Evolutionary conservation across 2,113 vertebrate species (phyloP).

Genomic region (Ailurus styani): DNA sequence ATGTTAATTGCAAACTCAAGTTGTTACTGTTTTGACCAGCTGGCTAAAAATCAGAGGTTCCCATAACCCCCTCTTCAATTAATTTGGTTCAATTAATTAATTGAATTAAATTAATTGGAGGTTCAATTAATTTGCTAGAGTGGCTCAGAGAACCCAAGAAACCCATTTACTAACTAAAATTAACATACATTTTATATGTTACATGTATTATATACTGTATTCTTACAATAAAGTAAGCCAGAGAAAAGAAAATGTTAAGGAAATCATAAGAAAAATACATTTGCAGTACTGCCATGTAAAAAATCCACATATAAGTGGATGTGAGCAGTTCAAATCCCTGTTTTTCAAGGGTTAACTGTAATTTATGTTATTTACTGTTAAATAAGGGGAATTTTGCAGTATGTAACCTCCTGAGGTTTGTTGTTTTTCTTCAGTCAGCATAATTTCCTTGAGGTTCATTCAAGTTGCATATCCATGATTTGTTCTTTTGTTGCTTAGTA

Average conservation of each 20-base stretch:
- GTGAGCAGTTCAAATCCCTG: neutral
- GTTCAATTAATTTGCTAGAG: neutral
- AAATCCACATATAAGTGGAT: neutral
- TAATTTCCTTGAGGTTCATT: neutral
- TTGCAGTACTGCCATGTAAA: neutral
- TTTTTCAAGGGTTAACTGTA: neutral
- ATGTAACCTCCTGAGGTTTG: neutral
- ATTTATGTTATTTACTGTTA: neutral
- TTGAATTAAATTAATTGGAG: too few species aligned
- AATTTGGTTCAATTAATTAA: too few species aligned
- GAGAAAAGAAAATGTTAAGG: neutral
- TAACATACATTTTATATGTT: neutral
- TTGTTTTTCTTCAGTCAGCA: neutral
- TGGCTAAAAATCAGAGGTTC: neutral
- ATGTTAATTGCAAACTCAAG: neutral
- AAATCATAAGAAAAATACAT: neutral
- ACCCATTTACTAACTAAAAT: neutral
- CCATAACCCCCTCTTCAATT: neutral
- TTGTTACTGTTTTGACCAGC: neutral
- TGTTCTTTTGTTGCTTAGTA: neutral
- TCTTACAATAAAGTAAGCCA: neutral
- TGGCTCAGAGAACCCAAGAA: neutral
- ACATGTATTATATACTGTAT: neutral
- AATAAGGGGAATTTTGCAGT: neutral
- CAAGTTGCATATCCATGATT: neutral